These are phyloP conservation scores for Seriola aureovittata DNA, from an alignment of 2,113 vertebrate species.

Conservation along the genomic window DNA sequence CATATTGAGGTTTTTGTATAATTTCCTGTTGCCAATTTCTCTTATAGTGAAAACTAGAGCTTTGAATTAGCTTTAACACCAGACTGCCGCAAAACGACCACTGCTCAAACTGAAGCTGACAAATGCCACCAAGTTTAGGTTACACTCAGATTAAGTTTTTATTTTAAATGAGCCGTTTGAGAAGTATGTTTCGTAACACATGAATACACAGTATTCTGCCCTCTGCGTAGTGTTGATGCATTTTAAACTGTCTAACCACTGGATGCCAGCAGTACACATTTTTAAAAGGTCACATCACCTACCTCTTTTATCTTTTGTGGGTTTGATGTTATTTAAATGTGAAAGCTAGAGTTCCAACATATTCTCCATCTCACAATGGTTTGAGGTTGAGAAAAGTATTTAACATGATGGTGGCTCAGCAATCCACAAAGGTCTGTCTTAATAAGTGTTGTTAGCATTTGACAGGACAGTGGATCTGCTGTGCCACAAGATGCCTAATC, in stretches of 20 bases:
- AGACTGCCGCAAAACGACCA: slow-evolving; percentile 57
- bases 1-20: background rate
- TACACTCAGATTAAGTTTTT: background rate
- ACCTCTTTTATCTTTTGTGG: slow-evolving; percentile 70
- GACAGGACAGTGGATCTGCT: background rate
- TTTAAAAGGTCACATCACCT: slow-evolving; percentile 69
- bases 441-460: background rate
- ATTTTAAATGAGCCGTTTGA: background rate
- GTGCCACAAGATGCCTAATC: slow-evolving; percentile 4
- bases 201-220: slow-evolving; percentile 44
- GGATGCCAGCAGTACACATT: slow-evolving; percentile 73
- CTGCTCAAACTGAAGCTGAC: slow-evolving; percentile 48
- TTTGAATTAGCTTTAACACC: slow-evolving; percentile 18
- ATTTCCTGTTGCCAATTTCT: slow-evolving; percentile 57
- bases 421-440: slow-evolving; percentile 1
- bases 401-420: background rate
- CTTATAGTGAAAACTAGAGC: slow-evolving; percentile 1
- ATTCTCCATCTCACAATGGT: slow-evolving; percentile 21
- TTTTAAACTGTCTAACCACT: slow-evolving; percentile 53
- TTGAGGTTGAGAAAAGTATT: slow-evolving; percentile 21
- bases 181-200: background rate
- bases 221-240: slow-evolving; percentile 25
- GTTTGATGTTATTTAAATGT: slow-evolving; percentile 32
- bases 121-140: background rate
- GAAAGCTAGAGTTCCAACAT: slow-evolving; percentile 36